phyloP scores from a whole-genome alignment of 2,113 vertebrate genomes.

The Parus major region DNA sequence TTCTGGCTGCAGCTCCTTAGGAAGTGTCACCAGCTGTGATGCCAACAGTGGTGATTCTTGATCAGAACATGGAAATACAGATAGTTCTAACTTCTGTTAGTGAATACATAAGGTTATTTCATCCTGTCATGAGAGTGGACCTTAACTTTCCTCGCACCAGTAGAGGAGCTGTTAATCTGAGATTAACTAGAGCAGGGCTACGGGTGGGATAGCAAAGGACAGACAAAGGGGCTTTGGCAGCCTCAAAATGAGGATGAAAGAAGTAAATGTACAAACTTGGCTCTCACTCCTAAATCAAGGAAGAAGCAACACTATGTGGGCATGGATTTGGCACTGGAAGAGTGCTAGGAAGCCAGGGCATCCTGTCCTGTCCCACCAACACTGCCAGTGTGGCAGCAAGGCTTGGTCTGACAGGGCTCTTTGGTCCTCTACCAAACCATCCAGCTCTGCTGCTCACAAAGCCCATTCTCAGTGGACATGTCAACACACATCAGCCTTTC shows the following conservation, averaged over 20 bases:
- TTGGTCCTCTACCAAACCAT: background rate
- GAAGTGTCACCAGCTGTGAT: background rate
- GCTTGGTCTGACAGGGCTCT: background rate
- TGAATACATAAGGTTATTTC: background rate
- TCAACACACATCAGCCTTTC: rapidly evolving
- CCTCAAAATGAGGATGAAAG: background rate
- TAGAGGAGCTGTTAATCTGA: background rate
- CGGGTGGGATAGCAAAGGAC: background rate
- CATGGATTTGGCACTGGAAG: background rate
- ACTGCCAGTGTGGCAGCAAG: background rate
- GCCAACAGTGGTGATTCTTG: background rate
- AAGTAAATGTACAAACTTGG: background rate
- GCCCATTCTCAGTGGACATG: background rate
- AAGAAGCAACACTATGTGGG: background rate
- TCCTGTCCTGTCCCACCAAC: background rate
- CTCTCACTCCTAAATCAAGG: background rate
- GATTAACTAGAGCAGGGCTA: background rate
- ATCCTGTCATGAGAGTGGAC: background rate
- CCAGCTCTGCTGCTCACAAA: background rate
- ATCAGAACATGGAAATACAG: background rate
- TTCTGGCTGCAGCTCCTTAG: background rate
- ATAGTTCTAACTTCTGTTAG: background rate
- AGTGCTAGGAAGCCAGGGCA: background rate
- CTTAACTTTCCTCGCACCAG: background rate
- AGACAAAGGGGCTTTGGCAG: background rate